Conservation (phyloP, 2,113 vertebrate genomes). For the Catagonus wagneri region DNA sequence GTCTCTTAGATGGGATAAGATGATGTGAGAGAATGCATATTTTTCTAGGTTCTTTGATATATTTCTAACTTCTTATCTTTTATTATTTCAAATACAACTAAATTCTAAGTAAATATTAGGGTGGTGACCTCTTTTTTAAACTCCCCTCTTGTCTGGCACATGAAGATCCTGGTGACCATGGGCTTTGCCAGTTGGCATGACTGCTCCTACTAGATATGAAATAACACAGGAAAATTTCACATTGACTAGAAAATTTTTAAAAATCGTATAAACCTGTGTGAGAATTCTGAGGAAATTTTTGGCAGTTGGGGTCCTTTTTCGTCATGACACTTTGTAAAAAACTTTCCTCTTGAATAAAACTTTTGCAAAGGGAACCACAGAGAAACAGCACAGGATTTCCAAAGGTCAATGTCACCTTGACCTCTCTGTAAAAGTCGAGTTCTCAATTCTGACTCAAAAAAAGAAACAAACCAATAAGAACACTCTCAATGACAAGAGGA, state of each 20-base stretch:
- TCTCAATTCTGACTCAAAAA: background rate
- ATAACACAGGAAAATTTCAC: background rate
- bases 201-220: background rate
- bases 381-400: background rate
- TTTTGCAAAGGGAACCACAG: background rate
- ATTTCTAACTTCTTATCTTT: background rate
- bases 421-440: background rate
- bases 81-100: background rate
- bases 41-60: background rate
- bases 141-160: background rate
- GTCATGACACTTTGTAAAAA: background rate
- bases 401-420: background rate
- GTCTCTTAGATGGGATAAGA: background rate
- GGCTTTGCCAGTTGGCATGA: background rate
- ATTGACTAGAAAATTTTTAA: background rate
- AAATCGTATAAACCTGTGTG: background rate
- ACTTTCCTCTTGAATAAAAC: background rate
- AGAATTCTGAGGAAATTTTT: background rate
- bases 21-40: background rate
- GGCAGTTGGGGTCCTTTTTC: background rate
- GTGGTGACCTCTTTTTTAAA: background rate
- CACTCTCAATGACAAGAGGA: background rate
- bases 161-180: background rate
- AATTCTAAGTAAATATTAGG: background rate
- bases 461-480: background rate